Percentiles rank a stretch among this genome's conserved stretches.
Evolutionary conservation across 2,797 vertebrate species (phyloP).

Genomic region (Acomys russatus): DNA sequence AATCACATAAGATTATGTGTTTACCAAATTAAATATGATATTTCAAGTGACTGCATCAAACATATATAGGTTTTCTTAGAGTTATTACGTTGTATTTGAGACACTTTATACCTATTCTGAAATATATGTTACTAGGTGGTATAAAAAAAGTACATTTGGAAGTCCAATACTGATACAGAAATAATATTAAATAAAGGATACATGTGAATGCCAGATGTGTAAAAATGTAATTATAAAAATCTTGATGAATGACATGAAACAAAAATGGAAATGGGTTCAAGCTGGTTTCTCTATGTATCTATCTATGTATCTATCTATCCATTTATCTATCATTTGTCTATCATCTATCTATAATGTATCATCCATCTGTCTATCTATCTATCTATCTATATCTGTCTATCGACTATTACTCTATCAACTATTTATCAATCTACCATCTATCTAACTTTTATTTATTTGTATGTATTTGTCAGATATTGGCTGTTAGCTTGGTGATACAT

Average conservation of each 20-base stretch:
- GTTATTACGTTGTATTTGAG: not conserved
- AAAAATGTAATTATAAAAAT: conserved; percentile 11
- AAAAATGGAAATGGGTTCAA: not conserved
- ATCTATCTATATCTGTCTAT: not conserved
- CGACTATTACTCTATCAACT: not conserved
- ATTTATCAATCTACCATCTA: not conserved
- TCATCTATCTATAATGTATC: not conserved
- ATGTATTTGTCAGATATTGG: not conserved
- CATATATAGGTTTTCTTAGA: not conserved
- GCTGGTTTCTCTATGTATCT: not conserved
- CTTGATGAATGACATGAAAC: not conserved
- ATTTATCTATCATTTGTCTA: not conserved
- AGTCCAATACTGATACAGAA: not conserved
- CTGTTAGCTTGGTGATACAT: not conserved
- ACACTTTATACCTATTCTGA: not conserved
- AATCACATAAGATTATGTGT: not conserved
- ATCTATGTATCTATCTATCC: not conserved
- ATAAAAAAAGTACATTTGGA: not conserved
- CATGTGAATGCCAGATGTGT: not conserved
- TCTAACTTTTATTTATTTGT: not conserved
- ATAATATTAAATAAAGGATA: not conserved
- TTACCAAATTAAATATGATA: not conserved
- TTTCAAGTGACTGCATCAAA: not conserved
- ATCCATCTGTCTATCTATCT: not conserved
- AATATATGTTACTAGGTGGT: conserved; percentile 15